Conservation (phyloP, 2,113 vertebrate species). For the Nansenia antarctica region DNA sequence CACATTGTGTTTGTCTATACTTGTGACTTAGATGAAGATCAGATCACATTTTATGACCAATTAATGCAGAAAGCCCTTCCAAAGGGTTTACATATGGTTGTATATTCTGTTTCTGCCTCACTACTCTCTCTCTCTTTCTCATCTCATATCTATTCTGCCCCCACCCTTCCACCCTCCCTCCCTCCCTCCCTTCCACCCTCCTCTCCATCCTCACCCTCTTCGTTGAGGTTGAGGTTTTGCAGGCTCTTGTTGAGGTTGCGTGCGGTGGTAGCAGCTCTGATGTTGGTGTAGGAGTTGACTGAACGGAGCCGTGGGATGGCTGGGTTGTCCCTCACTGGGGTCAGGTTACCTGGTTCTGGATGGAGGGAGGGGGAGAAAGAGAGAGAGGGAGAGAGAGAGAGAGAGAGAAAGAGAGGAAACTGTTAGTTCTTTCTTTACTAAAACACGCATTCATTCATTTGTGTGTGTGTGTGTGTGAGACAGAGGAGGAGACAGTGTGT, state of each 20-base stretch:
- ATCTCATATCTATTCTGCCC: not conserved
- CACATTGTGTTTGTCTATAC: no score
- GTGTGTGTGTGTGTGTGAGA: no score
- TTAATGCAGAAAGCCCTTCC: no score
- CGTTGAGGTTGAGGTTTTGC: constrained; percentile 96
- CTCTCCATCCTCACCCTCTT: constrained; percentile 82
- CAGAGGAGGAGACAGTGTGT: not conserved
- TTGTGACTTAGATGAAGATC: no score
- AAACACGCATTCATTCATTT: not conserved
- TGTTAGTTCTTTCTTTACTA: no score
- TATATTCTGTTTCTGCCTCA: no score
- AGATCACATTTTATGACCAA: no score
- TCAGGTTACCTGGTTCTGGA: constrained; percentile 88
- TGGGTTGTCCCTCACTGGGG: constrained; percentile 88
- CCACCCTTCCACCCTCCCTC: not conserved
- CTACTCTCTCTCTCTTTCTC: not conserved
- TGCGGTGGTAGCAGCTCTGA: constrained; percentile 87
- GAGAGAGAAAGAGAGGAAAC: no score
- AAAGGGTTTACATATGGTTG: no score
- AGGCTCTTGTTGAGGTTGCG: constrained; percentile 95
- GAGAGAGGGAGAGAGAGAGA: not conserved
- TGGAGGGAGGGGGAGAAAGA: not conserved
- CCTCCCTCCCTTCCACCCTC: not conserved
- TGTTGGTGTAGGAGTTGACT: constrained; percentile 98
- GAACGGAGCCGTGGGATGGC: constrained; percentile 91